Base-by-base conservation (phyloP, 2,797 vertebrate species). In the Sebastes taczanowskii region DNA sequence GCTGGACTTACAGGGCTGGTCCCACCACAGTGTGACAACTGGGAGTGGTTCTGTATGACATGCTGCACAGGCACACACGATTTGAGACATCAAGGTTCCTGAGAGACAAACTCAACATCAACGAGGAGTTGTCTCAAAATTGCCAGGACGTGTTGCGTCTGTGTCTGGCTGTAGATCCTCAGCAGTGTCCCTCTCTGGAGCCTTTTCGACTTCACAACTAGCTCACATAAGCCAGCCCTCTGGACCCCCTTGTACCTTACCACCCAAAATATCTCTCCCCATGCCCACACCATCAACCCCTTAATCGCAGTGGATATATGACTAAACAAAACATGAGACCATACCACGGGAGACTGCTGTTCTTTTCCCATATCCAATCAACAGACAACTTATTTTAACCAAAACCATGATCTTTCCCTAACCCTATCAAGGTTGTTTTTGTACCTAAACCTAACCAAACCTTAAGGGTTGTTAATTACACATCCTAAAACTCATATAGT, bases 21-120 rank as follows among this genome's bases (percentile, higher is more conserved):
- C 61, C 27, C 52, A 59, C 27, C 10, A 72, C 76, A 3, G 52
- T 71, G 14, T 78, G 68, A 60, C 60, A 73, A 18, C 18, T 78
- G 20, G 27, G 68, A 64, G 13, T 46, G 4, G 60, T 71, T 14
- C 60, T 78, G 23, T 78, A 18, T 20, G 59, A 63, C 9, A 61
- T 67, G 25, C 25, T 71, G 49, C 60, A 71, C 46, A 13, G 23
- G n/a, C 2, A 56, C 14, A 6, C 7, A 53, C 1, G 2, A 2
- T 71, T 58, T 11, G 11, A 38, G 42, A 46, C 42, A 53, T n/a
- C 20, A 53, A 53, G 4, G 52, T 11, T 53, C 52, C 52, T 53
- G 52, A 52, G 20, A 20, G 20, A 53, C 52, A 55, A 55, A 53
- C 52, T 22, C n/a, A 55, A 55, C n/a, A 55, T 22, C 52, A 55